Percentiles rank a stretch among this genome's conserved stretches.
Conservation (phyloP, 2,113 vertebrate genomes). For the Phyllostomus hastatus region DNA sequence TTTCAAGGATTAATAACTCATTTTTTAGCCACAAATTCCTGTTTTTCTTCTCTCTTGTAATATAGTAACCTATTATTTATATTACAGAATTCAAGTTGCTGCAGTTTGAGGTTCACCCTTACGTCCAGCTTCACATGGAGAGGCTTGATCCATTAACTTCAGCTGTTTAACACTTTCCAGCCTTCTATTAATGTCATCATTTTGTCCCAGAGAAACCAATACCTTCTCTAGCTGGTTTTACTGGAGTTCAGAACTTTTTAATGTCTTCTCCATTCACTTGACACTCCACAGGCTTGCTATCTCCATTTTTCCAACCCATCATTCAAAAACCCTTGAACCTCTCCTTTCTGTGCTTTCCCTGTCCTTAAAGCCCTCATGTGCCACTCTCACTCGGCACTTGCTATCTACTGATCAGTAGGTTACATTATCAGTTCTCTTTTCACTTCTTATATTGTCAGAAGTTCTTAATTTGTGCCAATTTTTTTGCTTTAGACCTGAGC, state of each 20-base stretch:
- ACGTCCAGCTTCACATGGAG: not conserved
- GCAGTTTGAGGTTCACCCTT: not conserved
- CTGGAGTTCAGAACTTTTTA: not conserved
- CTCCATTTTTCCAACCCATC: not conserved
- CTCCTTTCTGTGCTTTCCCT: not conserved
- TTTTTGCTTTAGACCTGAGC: not conserved
- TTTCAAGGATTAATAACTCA: not conserved
- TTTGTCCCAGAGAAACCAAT: not conserved
- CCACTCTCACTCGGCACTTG: not conserved
- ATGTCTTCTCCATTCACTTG: not conserved
- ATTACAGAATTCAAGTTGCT: not conserved
- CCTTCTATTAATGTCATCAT: not conserved
- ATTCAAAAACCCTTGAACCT: not conserved
- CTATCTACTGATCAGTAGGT: not conserved
- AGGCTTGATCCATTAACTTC: not conserved
- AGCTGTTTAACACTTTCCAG: not conserved
- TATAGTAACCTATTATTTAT: not conserved
- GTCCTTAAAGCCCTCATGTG: not conserved
- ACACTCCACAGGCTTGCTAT: not conserved
- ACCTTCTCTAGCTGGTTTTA: not conserved
- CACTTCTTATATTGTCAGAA: not conserved
- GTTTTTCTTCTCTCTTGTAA: not conserved
- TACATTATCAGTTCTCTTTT: not conserved
- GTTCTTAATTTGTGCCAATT: not conserved
- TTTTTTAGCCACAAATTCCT: not conserved